These are phyloP conservation scores for Cinclus cinclus DNA, from an alignment of 2,113 vertebrate species.

Conservation along the genomic window DNA sequence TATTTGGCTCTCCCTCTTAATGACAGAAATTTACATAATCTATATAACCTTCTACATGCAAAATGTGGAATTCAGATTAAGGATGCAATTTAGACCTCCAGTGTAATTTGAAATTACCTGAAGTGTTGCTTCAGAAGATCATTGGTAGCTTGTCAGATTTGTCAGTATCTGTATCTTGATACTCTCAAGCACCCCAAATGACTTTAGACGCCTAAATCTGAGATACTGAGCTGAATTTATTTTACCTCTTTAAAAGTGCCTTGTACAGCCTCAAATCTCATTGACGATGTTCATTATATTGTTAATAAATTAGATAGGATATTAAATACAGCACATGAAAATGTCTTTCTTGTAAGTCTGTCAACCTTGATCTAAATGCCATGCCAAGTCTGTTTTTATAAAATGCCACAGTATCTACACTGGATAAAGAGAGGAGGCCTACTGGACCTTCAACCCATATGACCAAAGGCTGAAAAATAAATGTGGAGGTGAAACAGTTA, in stretches of 20 bases:
- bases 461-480: neutral
- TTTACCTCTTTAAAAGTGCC: neutral
- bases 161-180: neutral
- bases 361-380: neutral
- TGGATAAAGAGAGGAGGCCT: neutral
- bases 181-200: neutral
- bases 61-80: neutral
- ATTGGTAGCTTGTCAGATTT: fast-evolving
- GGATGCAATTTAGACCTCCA: neutral
- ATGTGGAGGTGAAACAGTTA: neutral
- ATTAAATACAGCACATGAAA: neutral
- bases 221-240: neutral
- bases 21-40: neutral
- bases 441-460: neutral
- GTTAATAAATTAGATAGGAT: neutral
- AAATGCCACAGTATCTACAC: neutral
- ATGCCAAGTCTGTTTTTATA: neutral
- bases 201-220: neutral
- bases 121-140: neutral
- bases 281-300: neutral
- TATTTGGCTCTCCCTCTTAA: neutral
- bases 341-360: neutral
- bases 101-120: neutral
- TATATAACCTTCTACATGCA: neutral
- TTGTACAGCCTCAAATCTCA: neutral